These are phyloP conservation scores for Limnodromus scolopaceus DNA, from an alignment of 2,797 vertebrate genomes.

Conservation along the genomic window DNA sequence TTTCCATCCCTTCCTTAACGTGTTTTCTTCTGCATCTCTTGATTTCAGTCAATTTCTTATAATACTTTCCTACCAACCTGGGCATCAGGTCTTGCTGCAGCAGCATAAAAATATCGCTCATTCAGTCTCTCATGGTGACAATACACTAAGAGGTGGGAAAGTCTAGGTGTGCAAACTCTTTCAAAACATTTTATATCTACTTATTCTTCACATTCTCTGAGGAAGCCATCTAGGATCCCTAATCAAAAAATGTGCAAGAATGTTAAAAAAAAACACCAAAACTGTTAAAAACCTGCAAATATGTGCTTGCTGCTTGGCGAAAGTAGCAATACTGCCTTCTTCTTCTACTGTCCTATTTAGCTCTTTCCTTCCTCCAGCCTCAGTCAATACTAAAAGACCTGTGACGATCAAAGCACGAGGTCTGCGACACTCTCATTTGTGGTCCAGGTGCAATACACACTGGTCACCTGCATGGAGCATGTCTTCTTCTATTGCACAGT, in stretches of 20 bases:
- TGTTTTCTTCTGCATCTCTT: not conserved
- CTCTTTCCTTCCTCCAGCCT: not conserved
- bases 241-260: not conserved
- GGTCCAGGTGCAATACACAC: not conserved
- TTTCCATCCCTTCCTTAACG: not conserved
- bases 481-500: not conserved
- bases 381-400: not conserved
- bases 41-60: not conserved
- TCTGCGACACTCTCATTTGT: not conserved
- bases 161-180: not conserved
- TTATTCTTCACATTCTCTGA: not conserved
- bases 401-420: not conserved
- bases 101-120: not conserved
- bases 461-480: not conserved
- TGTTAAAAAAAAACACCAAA: not conserved
- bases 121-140: not conserved
- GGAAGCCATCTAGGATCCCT: not conserved
- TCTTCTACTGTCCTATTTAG: not conserved
- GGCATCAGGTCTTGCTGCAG: not conserved
- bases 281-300: not conserved
- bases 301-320: not conserved
- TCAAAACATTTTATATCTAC: not conserved
- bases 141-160: not conserved
- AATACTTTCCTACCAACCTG: not conserved
- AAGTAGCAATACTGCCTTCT: not conserved